Base-by-base conservation (phyloP, 2,888 invertebrate genomes). In the Tipula lateralis region DNA sequence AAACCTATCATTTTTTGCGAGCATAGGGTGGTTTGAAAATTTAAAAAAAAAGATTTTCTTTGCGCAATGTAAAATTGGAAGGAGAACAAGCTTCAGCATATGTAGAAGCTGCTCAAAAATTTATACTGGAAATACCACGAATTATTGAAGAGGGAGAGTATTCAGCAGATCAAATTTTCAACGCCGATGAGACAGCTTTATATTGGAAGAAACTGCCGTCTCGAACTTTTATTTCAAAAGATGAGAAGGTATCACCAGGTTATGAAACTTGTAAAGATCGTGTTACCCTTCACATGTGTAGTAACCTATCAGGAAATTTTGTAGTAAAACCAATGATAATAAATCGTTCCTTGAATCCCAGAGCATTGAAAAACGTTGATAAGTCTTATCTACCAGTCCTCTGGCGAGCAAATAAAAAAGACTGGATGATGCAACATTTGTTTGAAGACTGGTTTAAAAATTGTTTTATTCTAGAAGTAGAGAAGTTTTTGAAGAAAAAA, bases 161-260 rank as follows among this genome's bases (percentile, higher is more conserved):
- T 85, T 84, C 80, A 81, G 66, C 86, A 9, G 85, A 86, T 36
- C 86, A 87, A 84, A 85, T 87, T 34, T 87, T 86, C 83, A 86
- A 87, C 85, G 86, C 6, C 6, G 32, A 32, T 32, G 32, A 32
- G 32, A 32, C 6, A 32, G 32, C 32, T 12, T 82, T 87, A 9
- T 86, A 86, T 84, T 87, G 86, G 86, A 87, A 87, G 82, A 86
- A 86, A n/a, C n/a, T n/a, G n/a, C n/a, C n/a, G n/a, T n/a, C n/a
- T n/a, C n/a, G n/a, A n/a, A n/a, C n/a, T n/a, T 88, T 85, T 85
- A 86, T 87, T 83, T 85, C 86, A 4, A 85, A 86, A 85, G 85
- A 86, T 6, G 87, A 87, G 83, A 87, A 87, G 85, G 82, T 86
- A 82, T 85, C 84, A 19, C 85, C 86, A 32, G 85, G 86, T 13